Evolutionary conservation across 2,888 invertebrate genomes (phyloP).

Genomic region (Brachyopa scutellaris): DNA sequence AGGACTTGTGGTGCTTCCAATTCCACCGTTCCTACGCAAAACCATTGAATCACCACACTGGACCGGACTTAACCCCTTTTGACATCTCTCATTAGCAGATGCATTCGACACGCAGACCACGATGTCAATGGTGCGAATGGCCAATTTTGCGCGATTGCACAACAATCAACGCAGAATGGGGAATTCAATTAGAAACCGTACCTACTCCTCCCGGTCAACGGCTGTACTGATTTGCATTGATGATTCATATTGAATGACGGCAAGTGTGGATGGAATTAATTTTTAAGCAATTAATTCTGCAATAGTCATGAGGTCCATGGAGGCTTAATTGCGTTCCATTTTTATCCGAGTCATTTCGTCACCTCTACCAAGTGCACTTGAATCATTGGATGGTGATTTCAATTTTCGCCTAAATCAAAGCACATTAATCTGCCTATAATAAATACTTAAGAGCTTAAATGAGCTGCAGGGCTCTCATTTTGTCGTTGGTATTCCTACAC

Average conservation of each 20-base stretch:
- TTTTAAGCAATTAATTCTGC: slow-evolving; percentile 65
- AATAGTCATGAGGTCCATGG: slow-evolving; percentile 45
- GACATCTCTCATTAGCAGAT: slow-evolving; percentile 69
- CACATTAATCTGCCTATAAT: slow-evolving; percentile 50
- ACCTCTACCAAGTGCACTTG: slow-evolving; percentile 12
- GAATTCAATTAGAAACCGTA: slow-evolving; percentile 66
- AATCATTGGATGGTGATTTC: slow-evolving; percentile 43
- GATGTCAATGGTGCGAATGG: slow-evolving; percentile 44
- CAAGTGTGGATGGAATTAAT: slow-evolving; percentile 32
- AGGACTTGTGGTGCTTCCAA: neutral
- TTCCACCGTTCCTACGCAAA: neutral
- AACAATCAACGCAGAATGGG: slow-evolving; percentile 52
- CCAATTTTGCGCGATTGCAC: slow-evolving; percentile 48
- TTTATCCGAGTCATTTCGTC: slow-evolving; percentile 34
- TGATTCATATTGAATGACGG: slow-evolving; percentile 46
- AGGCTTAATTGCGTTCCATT: slow-evolving; percentile 45
- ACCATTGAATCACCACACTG: neutral
- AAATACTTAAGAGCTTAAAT: slow-evolving; percentile 41
- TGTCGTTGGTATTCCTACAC: neutral
- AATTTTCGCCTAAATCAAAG: slow-evolving; percentile 48
- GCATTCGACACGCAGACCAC: slow-evolving; percentile 60
- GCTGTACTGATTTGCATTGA: slow-evolving; percentile 37
- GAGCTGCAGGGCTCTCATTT: neutral
- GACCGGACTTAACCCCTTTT: slow-evolving; percentile 27
- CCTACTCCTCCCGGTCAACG: neutral